Conservation (phyloP, 2,113 vertebrate species). For the Alethe diademata region DNA sequence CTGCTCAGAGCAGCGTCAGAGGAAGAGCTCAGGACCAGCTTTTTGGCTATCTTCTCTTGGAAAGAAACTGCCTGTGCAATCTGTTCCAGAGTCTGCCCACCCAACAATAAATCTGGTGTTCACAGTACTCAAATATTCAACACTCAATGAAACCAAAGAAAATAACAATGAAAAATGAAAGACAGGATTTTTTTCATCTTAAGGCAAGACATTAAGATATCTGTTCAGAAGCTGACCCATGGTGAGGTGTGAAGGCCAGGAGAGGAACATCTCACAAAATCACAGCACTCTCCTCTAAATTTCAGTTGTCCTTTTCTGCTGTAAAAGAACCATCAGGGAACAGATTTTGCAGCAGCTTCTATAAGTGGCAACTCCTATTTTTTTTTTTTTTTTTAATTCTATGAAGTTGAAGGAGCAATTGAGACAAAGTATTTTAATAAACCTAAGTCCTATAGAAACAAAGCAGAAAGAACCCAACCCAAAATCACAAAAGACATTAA, state of each 20-base stretch:
- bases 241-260: neutral
- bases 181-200: neutral
- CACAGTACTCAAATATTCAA: neutral
- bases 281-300: neutral
- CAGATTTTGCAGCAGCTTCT: neutral
- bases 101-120: neutral
- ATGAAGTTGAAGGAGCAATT: neutral
- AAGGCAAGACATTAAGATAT: neutral
- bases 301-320: neutral
- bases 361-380: neutral
- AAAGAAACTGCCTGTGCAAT: neutral
- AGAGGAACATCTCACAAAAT: neutral
- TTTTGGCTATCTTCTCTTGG: neutral
- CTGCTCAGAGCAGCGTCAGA: fast-evolving
- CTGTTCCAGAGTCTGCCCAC: neutral
- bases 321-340: neutral
- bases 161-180: neutral
- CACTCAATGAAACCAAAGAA: neutral
- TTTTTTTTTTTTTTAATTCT: neutral
- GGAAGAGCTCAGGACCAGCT: neutral
- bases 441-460: neutral
- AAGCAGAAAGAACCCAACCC: neutral
- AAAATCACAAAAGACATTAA: neutral
- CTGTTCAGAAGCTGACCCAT: neutral
- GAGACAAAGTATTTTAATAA: neutral